A percentile compares a stretch with the other conserved stretches of the same genome.
phyloP scores from a whole-genome alignment of 2,888 invertebrate genomes.

The Dastarcus helophoroides region DNA sequence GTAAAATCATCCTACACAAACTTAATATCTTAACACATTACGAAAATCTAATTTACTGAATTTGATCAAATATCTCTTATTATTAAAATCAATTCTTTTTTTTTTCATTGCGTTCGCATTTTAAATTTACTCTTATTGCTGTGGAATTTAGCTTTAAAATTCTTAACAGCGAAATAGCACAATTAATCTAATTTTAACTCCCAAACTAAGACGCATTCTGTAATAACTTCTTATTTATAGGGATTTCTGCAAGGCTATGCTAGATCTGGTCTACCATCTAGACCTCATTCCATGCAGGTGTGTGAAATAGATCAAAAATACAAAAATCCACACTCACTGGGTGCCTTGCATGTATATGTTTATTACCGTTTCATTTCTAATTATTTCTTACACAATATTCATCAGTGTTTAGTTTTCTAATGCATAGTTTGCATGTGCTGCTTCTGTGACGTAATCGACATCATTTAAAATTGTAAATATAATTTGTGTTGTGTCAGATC shows the following conservation, averaged over 20 bases:
- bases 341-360: conserved; percentile 8
- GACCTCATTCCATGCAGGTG: conserved; percentile 42
- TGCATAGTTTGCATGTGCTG: conserved; percentile 26
- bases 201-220: no score
- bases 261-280: conserved; percentile 36
- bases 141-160: no score
- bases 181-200: no score
- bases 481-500: no score
- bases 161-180: no score
- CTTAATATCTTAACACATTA: no score
- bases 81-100: no score
- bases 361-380: conserved; percentile 2
- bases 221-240: conserved; percentile 31
- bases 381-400: conserved; percentile 1
- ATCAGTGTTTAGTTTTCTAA: conserved; percentile 21
- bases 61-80: no score
- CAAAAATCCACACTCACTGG: conserved; percentile 6
- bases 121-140: no score
- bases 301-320: conserved; percentile 5
- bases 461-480: neutral
- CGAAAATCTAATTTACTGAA: no score
- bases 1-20: no score
- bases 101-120: no score
- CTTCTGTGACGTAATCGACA: neutral
- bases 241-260: conserved; percentile 41